Evolutionary conservation across 2,797 vertebrate species (phyloP).

Genomic region (Spinus olivaceus): DNA sequence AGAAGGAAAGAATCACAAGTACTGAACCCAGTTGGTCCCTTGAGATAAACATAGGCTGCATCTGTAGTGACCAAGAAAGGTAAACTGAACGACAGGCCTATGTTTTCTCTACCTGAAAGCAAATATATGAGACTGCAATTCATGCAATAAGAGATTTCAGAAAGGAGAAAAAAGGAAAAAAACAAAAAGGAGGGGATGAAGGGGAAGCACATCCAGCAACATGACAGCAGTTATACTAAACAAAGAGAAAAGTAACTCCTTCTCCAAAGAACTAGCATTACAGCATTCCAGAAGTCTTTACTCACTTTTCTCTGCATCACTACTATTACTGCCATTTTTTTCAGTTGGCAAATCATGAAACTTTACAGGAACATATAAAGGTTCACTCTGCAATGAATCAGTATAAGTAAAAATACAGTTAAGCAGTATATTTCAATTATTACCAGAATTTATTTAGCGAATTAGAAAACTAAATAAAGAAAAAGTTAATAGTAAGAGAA

Average conservation of each 20-base stretch:
- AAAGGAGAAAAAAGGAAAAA: background rate
- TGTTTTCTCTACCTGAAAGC: conserved; percentile 58
- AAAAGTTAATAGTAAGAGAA: background rate
- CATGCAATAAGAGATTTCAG: background rate
- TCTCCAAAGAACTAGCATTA: background rate
- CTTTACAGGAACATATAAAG: conserved; percentile 94
- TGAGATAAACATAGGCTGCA: conserved; percentile 67
- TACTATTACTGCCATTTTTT: conserved; percentile 74
- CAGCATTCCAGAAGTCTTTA: conserved; percentile 53
- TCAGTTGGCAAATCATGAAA: conserved; percentile 91
- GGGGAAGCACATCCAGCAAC: background rate
- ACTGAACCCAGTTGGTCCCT: conserved; percentile 65
- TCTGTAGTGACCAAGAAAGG: conserved; percentile 67
- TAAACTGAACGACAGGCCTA: conserved; percentile 59
- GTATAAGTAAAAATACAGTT: conserved; percentile 33
- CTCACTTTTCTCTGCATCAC: conserved; percentile 85
- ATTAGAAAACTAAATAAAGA: background rate
- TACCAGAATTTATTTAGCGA: background rate
- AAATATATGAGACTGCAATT: conserved; percentile 40
- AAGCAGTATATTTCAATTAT: background rate
- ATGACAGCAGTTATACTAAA: background rate
- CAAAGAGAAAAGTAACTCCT: background rate
- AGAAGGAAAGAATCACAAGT: conserved; percentile 67
- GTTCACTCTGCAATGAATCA: conserved; percentile 86
- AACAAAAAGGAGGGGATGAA: rapidly evolving